These are phyloP conservation scores for Drosophila sordidula DNA, from an alignment of 2,888 invertebrate species.

Conservation along the genomic window DNA sequence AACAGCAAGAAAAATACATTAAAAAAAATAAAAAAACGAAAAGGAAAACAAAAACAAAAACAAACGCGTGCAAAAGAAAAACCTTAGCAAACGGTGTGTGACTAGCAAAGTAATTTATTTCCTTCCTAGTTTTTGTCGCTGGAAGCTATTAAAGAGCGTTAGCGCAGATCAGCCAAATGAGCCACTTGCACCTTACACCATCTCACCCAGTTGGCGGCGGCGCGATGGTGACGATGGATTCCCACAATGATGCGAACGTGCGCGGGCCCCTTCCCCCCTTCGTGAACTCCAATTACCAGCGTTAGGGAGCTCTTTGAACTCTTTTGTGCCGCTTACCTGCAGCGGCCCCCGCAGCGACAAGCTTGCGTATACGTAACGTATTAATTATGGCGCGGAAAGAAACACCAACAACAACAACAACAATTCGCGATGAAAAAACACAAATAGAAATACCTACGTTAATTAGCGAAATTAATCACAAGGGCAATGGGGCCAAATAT, in stretches of 20 bases:
- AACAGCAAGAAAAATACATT: slow-evolving; percentile 18
- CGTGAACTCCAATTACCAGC: slow-evolving; percentile 60
- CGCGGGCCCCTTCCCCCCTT: background rate
- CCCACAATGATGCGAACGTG: slow-evolving; percentile 47
- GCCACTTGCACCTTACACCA: slow-evolving; percentile 62
- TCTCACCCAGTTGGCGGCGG: slow-evolving; percentile 14
- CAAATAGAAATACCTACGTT: slow-evolving; percentile 38
- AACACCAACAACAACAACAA: slow-evolving; percentile 30
- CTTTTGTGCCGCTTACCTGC: slow-evolving; percentile 47
- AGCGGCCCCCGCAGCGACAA: slow-evolving; percentile 70
- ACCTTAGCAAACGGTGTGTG: slow-evolving; percentile 51
- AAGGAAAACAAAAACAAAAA: slow-evolving; percentile 7
- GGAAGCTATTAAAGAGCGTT: slow-evolving; percentile 66
- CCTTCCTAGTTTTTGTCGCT: slow-evolving; percentile 77
- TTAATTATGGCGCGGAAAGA: slow-evolving; percentile 64
- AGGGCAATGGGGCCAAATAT: slow-evolving; percentile 44
- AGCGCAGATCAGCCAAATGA: slow-evolving; percentile 57
- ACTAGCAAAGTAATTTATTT: slow-evolving; percentile 71
- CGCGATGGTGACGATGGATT: slow-evolving; percentile 30
- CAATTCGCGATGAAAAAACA: slow-evolving; percentile 27
- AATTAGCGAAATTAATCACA: slow-evolving; percentile 70
- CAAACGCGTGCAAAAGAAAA: slow-evolving; percentile 29
- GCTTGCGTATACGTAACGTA: slow-evolving; percentile 73
- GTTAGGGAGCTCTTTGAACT: slow-evolving; percentile 72
- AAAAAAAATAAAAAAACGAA: background rate